Evolutionary conservation across 2,113 vertebrate genomes (phyloP), one percentile per base, ranked within the genome.

Genomic region (Fulmarus glacialis): DNA sequence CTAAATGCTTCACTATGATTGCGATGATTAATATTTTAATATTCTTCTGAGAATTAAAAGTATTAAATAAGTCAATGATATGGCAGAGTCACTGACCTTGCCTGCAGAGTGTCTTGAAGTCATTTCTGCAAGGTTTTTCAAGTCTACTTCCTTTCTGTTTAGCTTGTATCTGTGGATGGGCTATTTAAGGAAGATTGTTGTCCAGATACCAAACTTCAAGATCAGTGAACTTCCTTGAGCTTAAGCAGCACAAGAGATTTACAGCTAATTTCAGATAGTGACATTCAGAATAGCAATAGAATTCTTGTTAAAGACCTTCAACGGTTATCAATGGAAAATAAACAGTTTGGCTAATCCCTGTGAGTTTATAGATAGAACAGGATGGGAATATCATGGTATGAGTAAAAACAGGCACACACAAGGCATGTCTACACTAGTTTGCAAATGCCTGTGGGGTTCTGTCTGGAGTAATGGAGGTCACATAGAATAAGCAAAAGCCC

Each of bases 301-400:
- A 52, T 60, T 66, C 70, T 78, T 70, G 56, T 80, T 74, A 32
- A 40, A 84, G 68, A 50, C 62, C 60, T 95, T 93, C 75, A 91
- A 11, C 6, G 11, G 81, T 86, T 94, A 91, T 91, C 89, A 91
- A 38, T 78, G 68, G 88, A 88, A 91, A 59, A 89, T 77, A 96
- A 94, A 96, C 87, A 87, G 82, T 62, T 94, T 64, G 59, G 50
- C 58, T 45, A 30, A 43, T 68, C 40, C 47, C 58, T 84, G n/a
- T 22, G 63, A 59, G 30, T 72, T 74, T 82, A 56, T 48, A 89
- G 79, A 91, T 86, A 86, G 56, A 79, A 63, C 56, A 88, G 64
- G 59, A 47, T 86, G 68, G 70, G 48, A 64, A 84, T 91, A 72
- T 77, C 36, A 17, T 52, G 63, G 63, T 82, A 53, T 91, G 70